Conservation (phyloP, 2,888 invertebrate genomes). For the Cephus runcator region DNA sequence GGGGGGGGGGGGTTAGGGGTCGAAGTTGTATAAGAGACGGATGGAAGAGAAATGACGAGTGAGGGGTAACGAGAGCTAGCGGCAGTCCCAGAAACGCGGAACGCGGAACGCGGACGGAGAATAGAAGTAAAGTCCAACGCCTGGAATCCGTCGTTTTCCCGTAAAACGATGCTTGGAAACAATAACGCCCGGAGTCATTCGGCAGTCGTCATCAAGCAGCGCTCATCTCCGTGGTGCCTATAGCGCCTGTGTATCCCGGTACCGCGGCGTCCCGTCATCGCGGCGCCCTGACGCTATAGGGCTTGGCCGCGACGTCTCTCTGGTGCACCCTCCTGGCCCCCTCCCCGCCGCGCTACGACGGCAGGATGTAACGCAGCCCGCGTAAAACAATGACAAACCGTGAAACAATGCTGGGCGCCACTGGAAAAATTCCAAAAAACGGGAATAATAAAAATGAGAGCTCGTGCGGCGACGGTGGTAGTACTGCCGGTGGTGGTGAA, state of each 20-base stretch:
- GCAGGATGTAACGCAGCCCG: constrained; percentile 50
- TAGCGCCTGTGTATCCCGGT: not conserved
- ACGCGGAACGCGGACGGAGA: constrained; percentile 14
- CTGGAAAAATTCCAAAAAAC: constrained; percentile 66
- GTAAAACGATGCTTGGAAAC: constrained; percentile 51
- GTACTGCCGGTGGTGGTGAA: constrained; percentile 24
- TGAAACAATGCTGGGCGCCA: constrained; percentile 65
- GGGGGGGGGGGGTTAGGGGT: not conserved
- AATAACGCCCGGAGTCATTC: constrained; percentile 63
- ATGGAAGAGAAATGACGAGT: constrained; percentile 27
- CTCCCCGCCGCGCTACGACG: constrained; percentile 27
- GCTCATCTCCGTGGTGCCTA: not conserved
- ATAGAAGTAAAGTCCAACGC: constrained; percentile 14
- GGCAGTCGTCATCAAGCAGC: constrained; percentile 59
- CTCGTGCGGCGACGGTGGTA: constrained; percentile 42
- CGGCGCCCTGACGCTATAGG: too few relatives aligned
- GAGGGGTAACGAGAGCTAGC: constrained; percentile 23
- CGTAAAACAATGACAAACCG: constrained; percentile 64
- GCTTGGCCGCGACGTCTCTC: constrained; percentile 15
- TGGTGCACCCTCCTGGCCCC: constrained; percentile 14
- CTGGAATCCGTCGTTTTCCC: constrained; percentile 29
- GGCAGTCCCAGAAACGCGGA: constrained; percentile 8
- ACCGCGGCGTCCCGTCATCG: too few relatives aligned
- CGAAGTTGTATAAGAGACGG: constrained; percentile 10
- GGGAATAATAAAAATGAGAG: constrained; percentile 63